Evolutionary conservation across 2,797 vertebrate genomes (phyloP), one percentile per base, ranked within the genome.

Genomic region (Psittacula derbiana): DNA sequence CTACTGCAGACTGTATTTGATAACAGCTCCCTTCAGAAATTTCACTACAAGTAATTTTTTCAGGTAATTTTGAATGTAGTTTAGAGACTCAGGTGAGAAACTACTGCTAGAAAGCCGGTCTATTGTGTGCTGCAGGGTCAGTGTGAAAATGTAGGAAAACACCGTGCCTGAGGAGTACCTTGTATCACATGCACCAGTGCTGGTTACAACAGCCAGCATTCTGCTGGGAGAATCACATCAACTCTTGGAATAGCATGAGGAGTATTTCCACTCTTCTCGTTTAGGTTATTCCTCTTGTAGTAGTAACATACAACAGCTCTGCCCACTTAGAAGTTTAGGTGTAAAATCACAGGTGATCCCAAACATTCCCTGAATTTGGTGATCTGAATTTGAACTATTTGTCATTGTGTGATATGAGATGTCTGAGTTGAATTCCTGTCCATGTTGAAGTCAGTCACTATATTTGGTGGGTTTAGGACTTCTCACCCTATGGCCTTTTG

Each of bases 101-200:
- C 24, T 79, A 13, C 11, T 60, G 6, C 47, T 49, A 30, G 44
- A 64, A 73, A 73, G 40, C 24, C 31, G 5, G 9, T n/a, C 14
- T 57, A 7, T 44, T 74, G 50, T 65, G 41, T 60, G 17, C 19
- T 70, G n/a, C 24, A 36, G 28, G 44, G 31, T 30, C 33, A 43
- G 20, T 12, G 7, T 36, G 47, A 40, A 55, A n/a, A 57, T 53
- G 19, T 9, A 52, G 20, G 41, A 78, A 61, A 76, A 41, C 46
- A 16, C 20, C 4, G 4, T 52, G 11, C 16, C 19, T 49, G 38
- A 36, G 33, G 10, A 75, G 44, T 23, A n/a, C 52, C 50, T 69
- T 64, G 19, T 11, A 23, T 20, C 44, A 21, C 1, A 0, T 31
- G n/a, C 10, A 58, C 23, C 23, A 72, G 2, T 2, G 1, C 10